Evolutionary conservation across 2,797 vertebrate species (phyloP).

Genomic region (Melanotaenia boesemani): DNA sequence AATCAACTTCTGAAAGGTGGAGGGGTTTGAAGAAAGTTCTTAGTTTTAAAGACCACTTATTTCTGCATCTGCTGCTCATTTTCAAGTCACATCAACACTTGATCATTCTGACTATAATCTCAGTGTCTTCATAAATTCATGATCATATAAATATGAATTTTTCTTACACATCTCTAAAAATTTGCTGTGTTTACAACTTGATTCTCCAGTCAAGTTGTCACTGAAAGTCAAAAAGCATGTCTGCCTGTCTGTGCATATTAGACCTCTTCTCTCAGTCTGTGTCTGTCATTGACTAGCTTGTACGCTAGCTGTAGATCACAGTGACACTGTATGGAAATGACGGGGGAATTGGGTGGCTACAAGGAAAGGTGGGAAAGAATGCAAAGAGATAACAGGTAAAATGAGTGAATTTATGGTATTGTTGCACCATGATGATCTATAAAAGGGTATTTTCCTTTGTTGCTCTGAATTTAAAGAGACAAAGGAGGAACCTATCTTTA

Average conservation of each 20-base stretch:
- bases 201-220: constrained; percentile 31
- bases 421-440: constrained; percentile 58
- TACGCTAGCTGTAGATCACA: constrained; percentile 74
- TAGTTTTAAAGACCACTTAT: constrained; percentile 61
- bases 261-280: constrained; percentile 58
- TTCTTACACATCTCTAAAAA: constrained; percentile 54
- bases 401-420: constrained; percentile 38
- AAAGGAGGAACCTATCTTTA: constrained; percentile 35
- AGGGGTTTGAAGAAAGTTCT: constrained; percentile 63
- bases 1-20: constrained; percentile 64
- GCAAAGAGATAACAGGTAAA: constrained; percentile 40
- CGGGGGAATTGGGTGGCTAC: constrained; percentile 32
- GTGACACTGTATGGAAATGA: constrained; percentile 77
- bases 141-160: constrained; percentile 57
- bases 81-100: constrained; percentile 44
- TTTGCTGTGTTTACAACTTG: constrained; percentile 39
- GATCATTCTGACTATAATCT: constrained; percentile 47
- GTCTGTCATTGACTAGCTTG: constrained; percentile 53
- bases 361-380: constrained; percentile 42
- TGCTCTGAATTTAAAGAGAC: constrained; percentile 29
- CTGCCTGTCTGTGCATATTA: constrained; percentile 64
- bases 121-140: constrained; percentile 48
- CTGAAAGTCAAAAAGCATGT: constrained; percentile 56
- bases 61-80: constrained; percentile 38
- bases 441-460: constrained; percentile 47